Conservation (phyloP, 1,140 invertebrate species). For the Drosophila tropicalis region DNA sequence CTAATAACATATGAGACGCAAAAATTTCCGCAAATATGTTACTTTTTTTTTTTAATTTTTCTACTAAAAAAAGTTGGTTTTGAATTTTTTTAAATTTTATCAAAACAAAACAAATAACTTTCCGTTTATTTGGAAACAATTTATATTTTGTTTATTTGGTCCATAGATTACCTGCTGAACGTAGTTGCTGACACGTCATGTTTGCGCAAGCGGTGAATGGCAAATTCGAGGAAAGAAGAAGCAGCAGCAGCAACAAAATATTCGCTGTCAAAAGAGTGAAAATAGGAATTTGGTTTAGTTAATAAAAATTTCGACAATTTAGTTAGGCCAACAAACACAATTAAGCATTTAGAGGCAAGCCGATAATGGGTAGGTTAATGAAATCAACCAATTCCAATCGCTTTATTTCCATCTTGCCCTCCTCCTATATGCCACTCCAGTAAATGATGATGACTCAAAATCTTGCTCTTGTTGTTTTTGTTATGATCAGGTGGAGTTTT, state of each 20-base stretch:
- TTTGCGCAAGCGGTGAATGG: slow-evolving; percentile 59
- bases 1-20: no score
- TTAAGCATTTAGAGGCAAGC: slow-evolving; percentile 75
- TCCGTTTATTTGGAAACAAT: not conserved
- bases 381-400: not conserved
- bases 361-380: slow-evolving; percentile 64
- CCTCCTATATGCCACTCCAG: slow-evolving; percentile 10
- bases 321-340: slow-evolving; percentile 58
- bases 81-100: not conserved
- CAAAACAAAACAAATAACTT: no score
- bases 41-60: no score
- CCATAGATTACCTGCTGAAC: slow-evolving; percentile 40
- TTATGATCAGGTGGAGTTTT: slow-evolving; percentile 92
- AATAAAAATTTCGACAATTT: slow-evolving; percentile 51
- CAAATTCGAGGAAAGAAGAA: slow-evolving; percentile 25
- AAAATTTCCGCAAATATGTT: no score
- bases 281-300: slow-evolving; percentile 61
- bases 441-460: slow-evolving; percentile 60
- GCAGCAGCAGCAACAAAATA: slow-evolving; percentile 25
- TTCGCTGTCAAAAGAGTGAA: slow-evolving; percentile 69
- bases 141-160: not conserved
- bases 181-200: slow-evolving; percentile 72
- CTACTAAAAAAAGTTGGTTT: no score
- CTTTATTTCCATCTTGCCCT: not conserved
- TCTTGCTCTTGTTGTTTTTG: slow-evolving; percentile 54